These are phyloP conservation scores for Iselma pallidipennis DNA, from an alignment of 2,888 invertebrate species.

Conservation along the genomic window DNA sequence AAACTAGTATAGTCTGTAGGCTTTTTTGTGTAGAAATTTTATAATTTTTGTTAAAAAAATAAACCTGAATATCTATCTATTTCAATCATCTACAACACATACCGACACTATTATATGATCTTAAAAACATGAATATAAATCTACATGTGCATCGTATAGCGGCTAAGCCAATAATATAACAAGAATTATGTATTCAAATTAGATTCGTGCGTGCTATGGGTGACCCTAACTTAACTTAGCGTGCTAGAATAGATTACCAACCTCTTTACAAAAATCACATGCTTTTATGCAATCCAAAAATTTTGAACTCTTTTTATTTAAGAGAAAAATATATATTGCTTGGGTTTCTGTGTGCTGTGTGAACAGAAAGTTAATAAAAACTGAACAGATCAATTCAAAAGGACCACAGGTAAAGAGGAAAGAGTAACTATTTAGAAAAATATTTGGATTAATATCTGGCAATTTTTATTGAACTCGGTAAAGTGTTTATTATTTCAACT, in stretches of 20 bases:
- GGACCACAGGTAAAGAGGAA: neutral
- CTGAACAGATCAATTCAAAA: neutral
- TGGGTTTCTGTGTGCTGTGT: conserved; percentile 21
- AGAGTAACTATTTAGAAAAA: neutral
- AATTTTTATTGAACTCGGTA: neutral
- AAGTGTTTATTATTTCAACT: neutral
- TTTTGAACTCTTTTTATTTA: neutral
- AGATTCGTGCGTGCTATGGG: conserved; percentile 37
- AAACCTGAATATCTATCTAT: too few relatives aligned
- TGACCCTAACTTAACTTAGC: conserved; percentile 39
- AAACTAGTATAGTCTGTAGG: too few relatives aligned
- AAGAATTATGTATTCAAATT: conserved; percentile 30
- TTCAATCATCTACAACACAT: conserved; percentile 1
- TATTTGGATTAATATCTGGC: neutral
- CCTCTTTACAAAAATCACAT: conserved; percentile 27
- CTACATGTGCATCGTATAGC: conserved; percentile 31
- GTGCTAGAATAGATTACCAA: conserved; percentile 42
- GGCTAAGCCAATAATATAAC: conserved; percentile 27
- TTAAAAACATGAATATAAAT: conserved; percentile 17
- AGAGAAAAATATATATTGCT: neutral
- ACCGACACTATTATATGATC: neutral
- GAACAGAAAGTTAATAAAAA: conserved; percentile 15
- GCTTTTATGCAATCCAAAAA: conserved; percentile 13
- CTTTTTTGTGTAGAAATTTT: too few relatives aligned
- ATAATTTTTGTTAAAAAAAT: too few relatives aligned